These are phyloP conservation scores for Drosophila mettleri DNA, from an alignment of 2,888 invertebrate species.

Conservation along the genomic window DNA sequence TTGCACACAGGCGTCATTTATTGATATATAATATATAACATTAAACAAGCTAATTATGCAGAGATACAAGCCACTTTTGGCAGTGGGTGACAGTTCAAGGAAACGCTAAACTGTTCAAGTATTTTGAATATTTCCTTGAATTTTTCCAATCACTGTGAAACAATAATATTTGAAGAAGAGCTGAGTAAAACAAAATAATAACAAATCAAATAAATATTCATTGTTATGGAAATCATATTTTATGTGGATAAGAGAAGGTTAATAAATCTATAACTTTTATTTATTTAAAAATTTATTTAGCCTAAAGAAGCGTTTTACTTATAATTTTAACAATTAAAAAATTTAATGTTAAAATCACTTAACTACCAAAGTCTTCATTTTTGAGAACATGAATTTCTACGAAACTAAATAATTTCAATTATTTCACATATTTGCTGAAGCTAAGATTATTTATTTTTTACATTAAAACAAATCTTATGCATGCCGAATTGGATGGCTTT, in stretches of 20 bases:
- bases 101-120: too few relatives aligned
- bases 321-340: too few relatives aligned
- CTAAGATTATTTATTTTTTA: background rate
- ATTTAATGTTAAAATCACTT: background rate
- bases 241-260: too few relatives aligned
- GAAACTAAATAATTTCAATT: background rate
- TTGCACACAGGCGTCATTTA: constrained; percentile 26
- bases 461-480: too few relatives aligned
- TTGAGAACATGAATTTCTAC: background rate
- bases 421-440: background rate
- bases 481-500: background rate
- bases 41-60: constrained; percentile 34
- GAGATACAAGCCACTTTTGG: background rate
- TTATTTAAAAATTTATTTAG: too few relatives aligned
- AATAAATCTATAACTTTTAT: too few relatives aligned
- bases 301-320: too few relatives aligned
- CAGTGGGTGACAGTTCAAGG: too few relatives aligned
- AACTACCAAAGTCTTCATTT: too few relatives aligned
- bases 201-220: too few relatives aligned
- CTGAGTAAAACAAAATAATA: background rate
- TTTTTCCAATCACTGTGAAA: background rate
- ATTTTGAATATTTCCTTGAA: background rate
- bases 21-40: constrained; percentile 30
- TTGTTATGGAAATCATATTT: too few relatives aligned
- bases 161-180: background rate